Base-by-base conservation (phyloP, 2,888 invertebrate genomes). In the Cephus rjabovi region DNA sequence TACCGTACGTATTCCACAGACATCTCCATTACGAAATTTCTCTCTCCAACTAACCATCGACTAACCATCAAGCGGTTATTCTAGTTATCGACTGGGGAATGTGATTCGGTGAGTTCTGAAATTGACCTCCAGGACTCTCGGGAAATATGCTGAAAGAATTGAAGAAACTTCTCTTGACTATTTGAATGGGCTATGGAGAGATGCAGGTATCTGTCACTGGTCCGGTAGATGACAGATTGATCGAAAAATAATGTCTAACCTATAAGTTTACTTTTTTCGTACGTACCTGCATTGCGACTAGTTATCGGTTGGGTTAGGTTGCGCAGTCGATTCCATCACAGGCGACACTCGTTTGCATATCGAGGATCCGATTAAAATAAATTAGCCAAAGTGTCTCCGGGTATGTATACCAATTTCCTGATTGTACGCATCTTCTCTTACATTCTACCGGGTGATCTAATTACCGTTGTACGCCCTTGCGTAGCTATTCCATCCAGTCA, bases 351-450 rank as follows among this genome's bases (percentile, higher is more conserved):
- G 71, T 71, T 71, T 71, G 71, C 37, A 74, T 74, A 80, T 75
- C 80, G 81, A 80, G 70, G 74, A 78, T 79, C 84, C 82, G 85
- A 87, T 88, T 85, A 85, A 87, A 87, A 88, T 84, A 83, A 87
- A 89, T 89, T 87, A 86, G 83, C 81, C 79, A 77, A 81, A 84
- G 84, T 83, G 83, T 86, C 83, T 79, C 76, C 79, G 81, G 83
- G 82, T 80, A 71, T 71, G 34, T 74, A 34, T 81, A 79, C 83
- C 85, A 86, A 86, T 88, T 86, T 87, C 84, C 86, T 86, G 85
- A 87, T 88, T 87, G 85, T 83, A 82, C 81, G 82, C 73, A 73
- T 77, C 81, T 76, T 75, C 73, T 77, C 71, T 34, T 71, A 31
- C 71, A 71, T 71, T 74, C 35, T 37, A 74, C 74, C 74, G 74